Evolutionary conservation across 2,113 vertebrate genomes (phyloP).

Genomic region (Desmodus rotundus): DNA sequence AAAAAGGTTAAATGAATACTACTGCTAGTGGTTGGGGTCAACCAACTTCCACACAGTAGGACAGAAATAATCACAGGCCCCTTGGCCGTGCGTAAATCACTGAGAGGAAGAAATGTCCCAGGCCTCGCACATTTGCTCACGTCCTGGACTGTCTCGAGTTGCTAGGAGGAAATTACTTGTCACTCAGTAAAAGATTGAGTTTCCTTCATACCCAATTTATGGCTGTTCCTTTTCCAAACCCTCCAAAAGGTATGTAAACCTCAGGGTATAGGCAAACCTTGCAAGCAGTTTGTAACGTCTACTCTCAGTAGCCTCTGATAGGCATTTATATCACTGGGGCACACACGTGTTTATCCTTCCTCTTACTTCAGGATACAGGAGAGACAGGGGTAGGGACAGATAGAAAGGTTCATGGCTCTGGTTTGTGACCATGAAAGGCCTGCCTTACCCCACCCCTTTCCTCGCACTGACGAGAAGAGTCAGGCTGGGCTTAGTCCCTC

Average conservation of each 20-base stretch:
- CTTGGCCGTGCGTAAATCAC: background rate
- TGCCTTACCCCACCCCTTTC: background rate
- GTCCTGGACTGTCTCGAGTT: background rate
- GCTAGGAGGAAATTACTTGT: background rate
- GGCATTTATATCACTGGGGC: background rate
- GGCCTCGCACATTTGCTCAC: background rate
- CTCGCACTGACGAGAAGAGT: background rate
- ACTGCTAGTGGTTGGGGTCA: background rate
- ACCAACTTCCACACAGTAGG: background rate
- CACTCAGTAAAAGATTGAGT: constrained; percentile 14
- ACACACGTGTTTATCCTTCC: background rate
- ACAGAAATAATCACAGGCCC: too few relatives aligned
- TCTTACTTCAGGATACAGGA: background rate
- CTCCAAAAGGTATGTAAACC: background rate
- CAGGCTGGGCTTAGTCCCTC: background rate
- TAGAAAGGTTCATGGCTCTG: background rate
- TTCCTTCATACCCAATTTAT: background rate
- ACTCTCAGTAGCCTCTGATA: background rate
- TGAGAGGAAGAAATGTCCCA: background rate
- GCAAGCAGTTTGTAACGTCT: background rate
- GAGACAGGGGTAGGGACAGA: background rate
- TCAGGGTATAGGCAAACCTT: background rate
- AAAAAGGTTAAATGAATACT: constrained; percentile 8
- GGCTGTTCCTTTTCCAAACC: background rate
- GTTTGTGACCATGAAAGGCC: background rate